Evolutionary conservation across 2,888 invertebrate species (phyloP), one percentile per base, ranked within the genome.

Genomic region (Drosophila prolongata): DNA sequence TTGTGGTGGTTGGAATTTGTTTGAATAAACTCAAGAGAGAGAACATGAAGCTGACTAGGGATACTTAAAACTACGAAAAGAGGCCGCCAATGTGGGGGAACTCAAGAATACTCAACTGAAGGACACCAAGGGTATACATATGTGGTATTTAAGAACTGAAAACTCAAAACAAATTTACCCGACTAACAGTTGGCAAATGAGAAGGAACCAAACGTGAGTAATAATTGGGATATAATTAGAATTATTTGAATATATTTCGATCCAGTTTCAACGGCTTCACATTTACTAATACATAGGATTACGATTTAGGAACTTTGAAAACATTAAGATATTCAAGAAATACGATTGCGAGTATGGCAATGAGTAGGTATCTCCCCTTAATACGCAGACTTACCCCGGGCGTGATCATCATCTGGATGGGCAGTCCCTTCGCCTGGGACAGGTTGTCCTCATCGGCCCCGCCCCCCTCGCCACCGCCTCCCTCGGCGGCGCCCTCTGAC

Each of bases 331-430:
- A 82, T 87, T 87, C 68, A 83, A 80, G 80, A 78, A 67, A 85
- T 84, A 84, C 71, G 74, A 52, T 50, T 64, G 56, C 66, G 65
- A 74, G 38, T 72, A 74, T 57, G 73, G 72, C 61, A 65, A 69
- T 64, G 66, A 61, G 59, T 71, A 66, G 57, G 66, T 74, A 67
- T 69, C 57, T 62, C 24, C 47, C 44, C 27, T 9, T 52, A 14
- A 42, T 35, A 50, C 76, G 68, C 76, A 47, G 73, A 91, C 92
- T 90, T 91, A 92, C 92, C 92, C 92, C 92, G 75, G 92, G 92
- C 70, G 92, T 92, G 54, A 91, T 92, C 92, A 92, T 92, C 92
- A 92, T 92, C 82, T 92, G 92, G 38, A 90, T 89, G 57, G 92
- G 91, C 72, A 90, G 71, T 59, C 78, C 73, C 58, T 82, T 85